Percentiles rank a stretch among this genome's conserved stretches.
Evolutionary conservation across 2,888 invertebrate genomes (phyloP).

Genomic region (Anthophora plumipes): DNA sequence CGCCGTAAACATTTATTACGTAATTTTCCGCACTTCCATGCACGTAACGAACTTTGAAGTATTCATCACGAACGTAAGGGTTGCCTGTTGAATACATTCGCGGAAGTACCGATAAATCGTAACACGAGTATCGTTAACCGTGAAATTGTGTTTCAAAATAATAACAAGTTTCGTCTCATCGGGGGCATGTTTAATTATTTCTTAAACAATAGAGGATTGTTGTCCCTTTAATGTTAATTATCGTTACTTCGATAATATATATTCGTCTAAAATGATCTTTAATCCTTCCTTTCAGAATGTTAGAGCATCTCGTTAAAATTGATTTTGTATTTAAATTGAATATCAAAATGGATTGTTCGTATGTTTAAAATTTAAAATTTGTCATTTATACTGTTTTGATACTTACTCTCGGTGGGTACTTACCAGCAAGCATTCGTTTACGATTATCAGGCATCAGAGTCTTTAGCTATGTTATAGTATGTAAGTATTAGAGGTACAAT

Average conservation of each 20-base stretch:
- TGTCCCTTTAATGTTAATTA: too few relatives aligned
- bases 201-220: too few relatives aligned
- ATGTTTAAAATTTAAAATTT: not conserved
- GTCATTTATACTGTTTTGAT: not conserved
- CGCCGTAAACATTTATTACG: not conserved
- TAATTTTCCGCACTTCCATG: not conserved
- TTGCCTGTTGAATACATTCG: not conserved
- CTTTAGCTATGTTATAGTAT: not conserved
- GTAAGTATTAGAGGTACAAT: slow-evolving; percentile 11
- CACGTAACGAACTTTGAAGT: slow-evolving; percentile 7
- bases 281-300: not conserved
- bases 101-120: not conserved
- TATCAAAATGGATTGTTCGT: slow-evolving; percentile 1
- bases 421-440: slow-evolving; percentile 5
- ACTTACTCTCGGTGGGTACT: not conserved
- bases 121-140: not conserved
- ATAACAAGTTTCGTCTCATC: too few relatives aligned
- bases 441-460: not conserved
- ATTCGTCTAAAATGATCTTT: too few relatives aligned
- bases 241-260: too few relatives aligned
- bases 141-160: not conserved
- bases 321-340: slow-evolving; percentile 16
- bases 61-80: not conserved
- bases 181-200: too few relatives aligned
- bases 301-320: not conserved